Evolutionary conservation across 2,113 vertebrate genomes (phyloP), one percentile per base, ranked within the genome.

Genomic region (Australoheros scitulus): DNA sequence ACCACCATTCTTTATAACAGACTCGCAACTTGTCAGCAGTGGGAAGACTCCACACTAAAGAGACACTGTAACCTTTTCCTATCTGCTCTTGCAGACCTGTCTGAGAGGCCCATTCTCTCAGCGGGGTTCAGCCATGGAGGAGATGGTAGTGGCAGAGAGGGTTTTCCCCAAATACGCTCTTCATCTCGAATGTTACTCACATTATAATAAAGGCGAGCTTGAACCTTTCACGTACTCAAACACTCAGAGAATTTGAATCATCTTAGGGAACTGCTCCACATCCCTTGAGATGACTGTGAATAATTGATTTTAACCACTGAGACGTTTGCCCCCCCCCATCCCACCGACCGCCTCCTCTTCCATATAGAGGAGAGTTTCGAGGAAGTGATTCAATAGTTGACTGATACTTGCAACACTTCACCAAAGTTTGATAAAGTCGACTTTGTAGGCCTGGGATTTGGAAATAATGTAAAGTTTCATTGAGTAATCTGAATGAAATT

Each of bases 301-400:
- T 94, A 94, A 95, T 90, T 91, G 87, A 94, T 93, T 95, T 91
- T 36, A 89, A 90, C 86, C 89, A 89, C 77, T 72, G 77, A 85
- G 78, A 93, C 43, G 47, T 90, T 92, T 85, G 86, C 76, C 41
- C 74, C 29, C 18, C 20, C 10, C 43, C 41, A 87, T 92, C 36
- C 36, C 36, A 10, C 36, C 36, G 10, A 38, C 36, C 36, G 8
- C 36, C 36, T 38, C 36, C 36, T 38, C 9, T 92, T 91, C 86
- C 91, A 91, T 88, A 84, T 82, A 87, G 81, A 93, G 84, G 78
- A 72, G 61, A 81, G 70, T 76, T 64, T 84, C 4, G 68, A 84
- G 76, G 86, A 89, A 59, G 86, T 93, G 91, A 93, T 91, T 92
- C 92, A 93, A 90, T 88, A 88, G 84, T 63, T 55, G 43, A 83